Base-by-base conservation (phyloP, 2,113 vertebrate genomes). In the Cheirogaleus medius region DNA sequence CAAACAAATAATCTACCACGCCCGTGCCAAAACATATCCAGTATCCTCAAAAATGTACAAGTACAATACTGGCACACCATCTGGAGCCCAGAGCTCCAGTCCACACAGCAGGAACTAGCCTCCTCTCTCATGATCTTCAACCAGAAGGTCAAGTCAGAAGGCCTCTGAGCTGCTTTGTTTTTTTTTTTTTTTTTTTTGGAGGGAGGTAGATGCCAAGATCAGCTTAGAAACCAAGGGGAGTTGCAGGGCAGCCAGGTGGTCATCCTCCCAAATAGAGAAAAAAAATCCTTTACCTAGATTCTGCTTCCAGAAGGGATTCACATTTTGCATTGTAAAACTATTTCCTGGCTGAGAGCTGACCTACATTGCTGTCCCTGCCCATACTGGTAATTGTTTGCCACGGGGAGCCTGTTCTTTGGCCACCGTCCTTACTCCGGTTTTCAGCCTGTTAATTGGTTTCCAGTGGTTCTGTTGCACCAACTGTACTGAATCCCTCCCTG, bases 291-390 rank as follows among this genome's bases (percentile, higher is more conserved):
- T 92, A 21, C 96, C 97, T 69, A n/a, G 84, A 68, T 81, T 77
- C 90, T 71, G 86, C 89, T 84, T 97, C 95, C 91, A 93, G 96
- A 94, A 94, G 58, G 80, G 76, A 91, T 32, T 37, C 77, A 42
- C 89, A 63, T 54, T 77, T 87, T 71, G 93, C 80, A 34, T 85
- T 71, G 94, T 76, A 18, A 77, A 80, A 80, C 58, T 29, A 37
- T 77, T 87, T 85, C 86, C 98, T 73, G 66, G 89, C 98, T 98
- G 98, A 87, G 97, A 97, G 87, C 91, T 98, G 98, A 97, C 98
- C 98, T 97, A 97, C 74, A 97, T 97, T 1, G 42, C 94, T 0
- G 4, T 81, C 68, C 80, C 96, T 93, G 91, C 90, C 93, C 93
- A 90, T 89, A n/a, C 73, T 77, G 91, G 93, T 95, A 97, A 97